Percentiles rank a stretch among this genome's conserved stretches.
phyloP scores from a whole-genome alignment of 1,140 invertebrate species.

The Drosophila auraria region DNA sequence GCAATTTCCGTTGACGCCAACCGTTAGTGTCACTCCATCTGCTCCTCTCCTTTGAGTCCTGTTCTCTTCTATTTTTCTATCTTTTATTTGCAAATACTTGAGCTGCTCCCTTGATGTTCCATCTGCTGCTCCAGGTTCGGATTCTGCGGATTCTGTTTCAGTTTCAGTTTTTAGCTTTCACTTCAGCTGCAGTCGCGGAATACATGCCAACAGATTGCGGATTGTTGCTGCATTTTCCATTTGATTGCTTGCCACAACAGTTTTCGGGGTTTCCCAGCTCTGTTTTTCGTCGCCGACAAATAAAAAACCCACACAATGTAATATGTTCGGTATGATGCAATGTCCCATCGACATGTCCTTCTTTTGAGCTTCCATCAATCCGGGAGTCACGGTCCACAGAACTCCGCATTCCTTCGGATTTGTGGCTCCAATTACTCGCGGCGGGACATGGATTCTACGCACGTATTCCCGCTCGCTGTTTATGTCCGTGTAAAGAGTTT shows the following conservation, averaged over 20 bases:
- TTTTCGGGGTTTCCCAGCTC: conserved; percentile 6
- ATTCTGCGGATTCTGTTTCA: conserved; percentile 10
- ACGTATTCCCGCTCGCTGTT: conserved; percentile 75
- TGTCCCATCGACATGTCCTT: conserved; percentile 45
- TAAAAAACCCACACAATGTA: conserved; percentile 38
- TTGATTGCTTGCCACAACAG: conserved; percentile 68
- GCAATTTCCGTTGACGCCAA: conserved; percentile 71
- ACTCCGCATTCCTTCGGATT: conserved; percentile 18
- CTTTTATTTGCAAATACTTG: conserved; percentile 14
- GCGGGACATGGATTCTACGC: conserved; percentile 68
- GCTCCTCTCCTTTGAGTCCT: conserved; percentile 17
- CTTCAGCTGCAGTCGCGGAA: conserved; percentile 68
- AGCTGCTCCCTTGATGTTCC: conserved; percentile 15
- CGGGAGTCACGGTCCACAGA: conserved; percentile 33
- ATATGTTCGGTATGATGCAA: conserved; percentile 46
- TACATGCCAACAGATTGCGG: conserved; percentile 43
- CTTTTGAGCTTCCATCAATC: conserved; percentile 69
- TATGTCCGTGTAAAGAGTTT: conserved; percentile 82
- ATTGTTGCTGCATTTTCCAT: conserved; percentile 75
- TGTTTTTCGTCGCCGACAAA: conserved; percentile 4
- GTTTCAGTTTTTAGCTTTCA: conserved; percentile 27
- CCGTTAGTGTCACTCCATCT: conserved; percentile 42
- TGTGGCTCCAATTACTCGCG: conserved; percentile 71
- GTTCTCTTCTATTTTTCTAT: conserved; percentile 6
- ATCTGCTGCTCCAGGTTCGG: conserved; percentile 16